Conservation (phyloP, 2,888 invertebrate species). For the Caenorhabditis angaria region DNA sequence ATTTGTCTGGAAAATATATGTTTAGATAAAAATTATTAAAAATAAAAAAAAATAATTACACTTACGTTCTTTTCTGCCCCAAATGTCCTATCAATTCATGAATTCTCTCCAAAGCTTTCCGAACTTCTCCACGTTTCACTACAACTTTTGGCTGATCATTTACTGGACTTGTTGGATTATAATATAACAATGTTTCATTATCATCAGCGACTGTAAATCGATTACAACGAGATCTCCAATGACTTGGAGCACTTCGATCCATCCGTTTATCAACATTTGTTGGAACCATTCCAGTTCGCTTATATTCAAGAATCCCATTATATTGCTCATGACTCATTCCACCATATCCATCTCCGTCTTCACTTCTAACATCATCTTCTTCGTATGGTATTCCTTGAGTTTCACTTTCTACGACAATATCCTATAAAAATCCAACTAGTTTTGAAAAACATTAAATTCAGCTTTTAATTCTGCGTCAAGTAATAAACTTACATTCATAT, state of each 20-base stretch:
- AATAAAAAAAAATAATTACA: constrained; percentile 7
- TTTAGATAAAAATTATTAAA: background rate
- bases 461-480: background rate
- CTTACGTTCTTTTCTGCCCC: constrained; percentile 61
- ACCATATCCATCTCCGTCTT: constrained; percentile 47
- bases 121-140: constrained; percentile 59
- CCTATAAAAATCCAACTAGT: constrained; percentile 29
- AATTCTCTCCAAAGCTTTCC: constrained; percentile 50
- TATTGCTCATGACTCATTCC: constrained; percentile 53
- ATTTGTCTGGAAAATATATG: constrained; percentile 47
- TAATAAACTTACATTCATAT: constrained; percentile 23
- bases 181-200: constrained; percentile 50
- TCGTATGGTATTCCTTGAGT: constrained; percentile 16
- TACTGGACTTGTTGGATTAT: constrained; percentile 30
- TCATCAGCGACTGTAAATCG: constrained; percentile 55
- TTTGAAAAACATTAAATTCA: too few relatives aligned
- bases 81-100: constrained; percentile 59
- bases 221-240: constrained; percentile 55
- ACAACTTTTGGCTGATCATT: constrained; percentile 49
- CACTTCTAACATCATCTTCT: constrained; percentile 35
- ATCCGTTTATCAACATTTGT: constrained; percentile 28
- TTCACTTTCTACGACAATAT: constrained; percentile 17
- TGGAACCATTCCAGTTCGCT: constrained; percentile 36
- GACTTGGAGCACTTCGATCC: constrained; percentile 55
- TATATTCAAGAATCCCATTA: constrained; percentile 52